Percentiles rank a stretch among this genome's conserved stretches.
Evolutionary conservation across 2,797 vertebrate species (phyloP).

Genomic region (Acanthopagrus latus): DNA sequence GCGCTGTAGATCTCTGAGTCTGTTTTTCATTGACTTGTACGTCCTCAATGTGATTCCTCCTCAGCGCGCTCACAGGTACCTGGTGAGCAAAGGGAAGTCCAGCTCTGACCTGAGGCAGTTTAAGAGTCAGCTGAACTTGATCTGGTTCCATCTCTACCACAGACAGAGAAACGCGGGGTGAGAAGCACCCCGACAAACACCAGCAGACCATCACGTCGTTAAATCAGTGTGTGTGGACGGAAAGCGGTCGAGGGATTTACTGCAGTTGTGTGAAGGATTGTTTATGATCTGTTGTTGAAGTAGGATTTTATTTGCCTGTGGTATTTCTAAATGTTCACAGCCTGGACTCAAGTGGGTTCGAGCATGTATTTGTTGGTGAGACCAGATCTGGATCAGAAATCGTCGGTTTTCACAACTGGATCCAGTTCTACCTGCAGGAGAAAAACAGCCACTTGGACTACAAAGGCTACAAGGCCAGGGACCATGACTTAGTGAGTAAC

Average conservation of each 20-base stretch:
- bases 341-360: constrained; percentile 88
- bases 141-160: constrained; percentile 92
- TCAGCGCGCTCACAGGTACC: constrained; percentile 88
- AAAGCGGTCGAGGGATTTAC: neutral
- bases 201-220: neutral
- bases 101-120: constrained; percentile 80
- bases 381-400: constrained; percentile 84
- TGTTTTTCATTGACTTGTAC: neutral
- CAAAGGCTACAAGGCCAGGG: constrained; percentile 85
- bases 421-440: constrained; percentile 91
- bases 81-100: constrained; percentile 85
- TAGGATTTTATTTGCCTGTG: neutral
- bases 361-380: constrained; percentile 91
- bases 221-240: neutral
- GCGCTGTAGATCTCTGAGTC: neutral
- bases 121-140: constrained; percentile 86
- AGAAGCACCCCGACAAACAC: constrained; percentile 33
- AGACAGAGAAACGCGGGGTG: constrained; percentile 85
- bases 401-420: constrained; percentile 91
- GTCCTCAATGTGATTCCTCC: constrained; percentile 29
- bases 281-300: neutral
- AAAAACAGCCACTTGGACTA: constrained; percentile 85
- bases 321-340: constrained; percentile 68
- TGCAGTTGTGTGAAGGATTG: neutral
- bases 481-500: constrained; percentile 78